phyloP scores from a whole-genome alignment of 2,113 vertebrate species.

The Gymnarchus niloticus region DNA sequence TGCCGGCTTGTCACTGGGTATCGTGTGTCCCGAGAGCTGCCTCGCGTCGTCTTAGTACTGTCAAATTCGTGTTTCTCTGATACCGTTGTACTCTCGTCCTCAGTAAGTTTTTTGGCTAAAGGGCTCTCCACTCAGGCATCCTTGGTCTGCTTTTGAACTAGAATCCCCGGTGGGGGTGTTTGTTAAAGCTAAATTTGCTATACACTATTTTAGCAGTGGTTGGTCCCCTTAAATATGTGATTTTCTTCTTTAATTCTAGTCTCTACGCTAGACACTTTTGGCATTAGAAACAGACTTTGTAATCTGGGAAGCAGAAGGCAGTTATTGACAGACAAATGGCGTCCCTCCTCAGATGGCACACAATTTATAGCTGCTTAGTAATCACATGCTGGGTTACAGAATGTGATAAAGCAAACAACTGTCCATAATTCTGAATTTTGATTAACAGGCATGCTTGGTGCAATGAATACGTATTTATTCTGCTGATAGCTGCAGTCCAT shows the following conservation, averaged over 20 bases:
- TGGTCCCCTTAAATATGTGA: not conserved
- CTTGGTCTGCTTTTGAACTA: not conserved
- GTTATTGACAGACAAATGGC: constrained; percentile 12
- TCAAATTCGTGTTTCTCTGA: not conserved
- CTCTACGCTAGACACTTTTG: not conserved
- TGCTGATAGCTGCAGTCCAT: not conserved
- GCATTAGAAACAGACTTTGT: not conserved
- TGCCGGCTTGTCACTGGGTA: constrained; percentile 28
- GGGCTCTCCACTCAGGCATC: not conserved
- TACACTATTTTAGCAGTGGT: not conserved
- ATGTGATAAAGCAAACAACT: constrained; percentile 8
- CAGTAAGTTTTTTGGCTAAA: not conserved
- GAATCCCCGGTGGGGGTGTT: not conserved
- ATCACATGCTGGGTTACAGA: constrained; percentile 10
- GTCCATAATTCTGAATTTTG: not conserved
- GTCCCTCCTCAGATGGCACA: not conserved
- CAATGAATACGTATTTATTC: not conserved
- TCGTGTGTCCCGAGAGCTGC: not conserved
- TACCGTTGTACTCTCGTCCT: not conserved
- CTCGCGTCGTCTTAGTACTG: not conserved
- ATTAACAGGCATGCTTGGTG: not conserved
- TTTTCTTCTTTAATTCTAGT: not conserved
- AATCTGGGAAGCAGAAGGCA: constrained; percentile 11
- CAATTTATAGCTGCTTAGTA: constrained; percentile 9
- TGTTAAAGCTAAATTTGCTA: not conserved